Conservation (phyloP, 2,113 vertebrate species). For the Pterocles burchelli region DNA sequence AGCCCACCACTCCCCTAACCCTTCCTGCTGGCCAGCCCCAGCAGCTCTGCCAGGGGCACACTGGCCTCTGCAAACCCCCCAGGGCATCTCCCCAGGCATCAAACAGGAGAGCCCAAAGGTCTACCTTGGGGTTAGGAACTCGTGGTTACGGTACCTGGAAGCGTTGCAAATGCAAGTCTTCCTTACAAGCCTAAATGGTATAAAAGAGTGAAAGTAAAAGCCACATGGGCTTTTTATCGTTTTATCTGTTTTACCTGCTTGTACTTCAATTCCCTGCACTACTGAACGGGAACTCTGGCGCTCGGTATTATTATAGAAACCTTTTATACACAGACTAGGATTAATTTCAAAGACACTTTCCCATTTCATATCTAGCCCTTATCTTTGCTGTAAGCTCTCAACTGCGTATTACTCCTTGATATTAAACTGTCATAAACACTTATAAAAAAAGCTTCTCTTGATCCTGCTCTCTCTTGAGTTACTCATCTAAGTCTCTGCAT, state of each 20-base stretch:
- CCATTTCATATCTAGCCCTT: background rate
- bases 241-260: background rate
- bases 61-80: background rate
- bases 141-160: background rate
- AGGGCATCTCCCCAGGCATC: background rate
- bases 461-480: background rate
- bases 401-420: background rate
- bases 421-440: conserved; percentile 20
- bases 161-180: background rate
- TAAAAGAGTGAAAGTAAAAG: background rate
- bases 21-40: background rate
- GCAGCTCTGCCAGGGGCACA: background rate
- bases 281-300: background rate
- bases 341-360: conserved; percentile 11
- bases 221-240: background rate
- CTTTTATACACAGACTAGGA: background rate
- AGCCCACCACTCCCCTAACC: background rate
- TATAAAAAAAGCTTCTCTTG: background rate
- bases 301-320: background rate
- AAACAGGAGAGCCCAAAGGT: background rate
- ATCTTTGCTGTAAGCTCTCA: conserved; percentile 6
- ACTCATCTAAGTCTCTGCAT: background rate
- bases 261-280: background rate
- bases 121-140: background rate
- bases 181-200: background rate